These are phyloP conservation scores for Bombus ignitus DNA, from an alignment of 1,140 invertebrate genomes.

Conservation along the genomic window DNA sequence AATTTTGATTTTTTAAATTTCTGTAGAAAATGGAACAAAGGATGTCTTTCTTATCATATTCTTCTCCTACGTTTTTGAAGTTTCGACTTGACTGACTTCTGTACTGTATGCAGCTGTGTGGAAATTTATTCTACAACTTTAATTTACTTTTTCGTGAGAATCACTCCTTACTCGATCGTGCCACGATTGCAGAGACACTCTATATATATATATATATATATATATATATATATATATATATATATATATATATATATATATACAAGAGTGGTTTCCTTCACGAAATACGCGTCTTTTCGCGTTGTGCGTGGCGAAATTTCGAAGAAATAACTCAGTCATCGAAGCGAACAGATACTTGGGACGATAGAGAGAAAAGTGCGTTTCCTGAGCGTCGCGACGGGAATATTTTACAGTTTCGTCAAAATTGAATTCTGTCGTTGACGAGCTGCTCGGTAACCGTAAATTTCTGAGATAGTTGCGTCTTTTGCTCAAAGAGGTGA, in stretches of 20 bases:
- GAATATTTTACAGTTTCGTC: conserved; percentile 10
- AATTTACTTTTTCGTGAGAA: neutral
- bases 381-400: neutral
- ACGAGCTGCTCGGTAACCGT: conserved; percentile 8
- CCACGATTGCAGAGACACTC: neutral
- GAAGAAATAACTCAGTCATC: neutral
- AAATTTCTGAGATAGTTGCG: neutral
- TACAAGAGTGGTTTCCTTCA: neutral
- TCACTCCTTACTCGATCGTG: neutral
- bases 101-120: no score
- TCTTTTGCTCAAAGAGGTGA: neutral
- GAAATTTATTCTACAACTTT: neutral
- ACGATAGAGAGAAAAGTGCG: neutral
- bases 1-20: no score
- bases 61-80: no score
- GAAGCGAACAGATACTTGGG: neutral
- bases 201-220: no score
- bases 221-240: no score
- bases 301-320: neutral
- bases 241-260: no score
- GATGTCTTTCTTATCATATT: no score
- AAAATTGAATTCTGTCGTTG: conserved; percentile 21
- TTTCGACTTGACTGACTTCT: no score
- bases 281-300: neutral
- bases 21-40: no score